A percentile compares a stretch with the other conserved stretches of the same genome.
Evolutionary conservation across 2,113 vertebrate species (phyloP).

Genomic region (Morone saxatilis): DNA sequence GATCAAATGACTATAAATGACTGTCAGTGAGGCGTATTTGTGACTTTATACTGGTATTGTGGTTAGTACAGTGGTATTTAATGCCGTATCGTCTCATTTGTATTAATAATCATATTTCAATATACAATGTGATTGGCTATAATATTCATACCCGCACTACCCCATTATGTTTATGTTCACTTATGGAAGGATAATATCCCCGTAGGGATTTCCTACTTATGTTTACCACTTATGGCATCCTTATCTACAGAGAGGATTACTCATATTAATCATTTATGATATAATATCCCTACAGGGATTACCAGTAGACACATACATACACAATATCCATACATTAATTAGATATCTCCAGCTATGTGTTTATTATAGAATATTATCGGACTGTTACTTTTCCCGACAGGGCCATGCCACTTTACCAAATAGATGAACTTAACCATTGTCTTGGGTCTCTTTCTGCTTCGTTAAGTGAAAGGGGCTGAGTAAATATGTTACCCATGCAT

Average conservation of each 20-base stretch:
- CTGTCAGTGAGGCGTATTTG: neutral
- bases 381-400: neutral
- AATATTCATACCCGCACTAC: slow-evolving; percentile 21
- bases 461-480: slow-evolving; percentile 97
- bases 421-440: slow-evolving; percentile 97
- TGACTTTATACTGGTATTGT: too few relatives aligned
- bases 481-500: slow-evolving; percentile 99
- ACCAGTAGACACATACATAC: neutral
- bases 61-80: too few relatives aligned
- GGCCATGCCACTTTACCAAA: slow-evolving; percentile 93
- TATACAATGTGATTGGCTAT: neutral
- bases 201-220: slow-evolving; percentile 8
- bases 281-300: neutral
- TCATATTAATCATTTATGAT: slow-evolving; percentile 1
- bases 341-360: neutral
- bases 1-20: too few relatives aligned
- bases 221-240: neutral
- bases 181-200: slow-evolving; percentile 1
- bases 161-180: neutral
- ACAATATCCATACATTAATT: neutral
- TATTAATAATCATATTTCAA: neutral
- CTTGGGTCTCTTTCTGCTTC: slow-evolving; percentile 92
- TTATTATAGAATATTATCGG: neutral
- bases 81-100: too few relatives aligned
- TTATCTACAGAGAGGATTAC: slow-evolving; percentile 11